A percentile compares a stretch with the other conserved stretches of the same genome.
Conservation (phyloP, 1,140 invertebrate species). For the Plutomurus gul region DNA sequence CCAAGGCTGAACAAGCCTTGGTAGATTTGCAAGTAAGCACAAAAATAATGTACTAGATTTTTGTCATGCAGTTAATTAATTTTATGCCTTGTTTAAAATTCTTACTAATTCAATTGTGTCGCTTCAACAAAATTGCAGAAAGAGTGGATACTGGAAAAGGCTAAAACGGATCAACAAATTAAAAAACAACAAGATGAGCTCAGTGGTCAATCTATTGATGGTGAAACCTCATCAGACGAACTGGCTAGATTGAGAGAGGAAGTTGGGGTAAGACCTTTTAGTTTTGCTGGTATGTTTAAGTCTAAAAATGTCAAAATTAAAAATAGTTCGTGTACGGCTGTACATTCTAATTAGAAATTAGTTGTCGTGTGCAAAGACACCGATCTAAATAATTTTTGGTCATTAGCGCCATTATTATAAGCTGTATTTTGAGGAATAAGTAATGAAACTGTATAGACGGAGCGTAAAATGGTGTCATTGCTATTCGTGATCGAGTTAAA, state of each 20-base stretch:
- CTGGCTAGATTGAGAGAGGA: conserved; percentile 61
- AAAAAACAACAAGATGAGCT: conserved; percentile 67
- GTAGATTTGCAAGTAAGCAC: conserved; percentile 83
- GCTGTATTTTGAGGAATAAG: too few species aligned
- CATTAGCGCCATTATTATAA: too few species aligned
- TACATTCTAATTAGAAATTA: too few species aligned
- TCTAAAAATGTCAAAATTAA: neutral
- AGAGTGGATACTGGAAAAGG: conserved; percentile 65
- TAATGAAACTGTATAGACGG: too few species aligned
- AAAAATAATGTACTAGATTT: neutral
- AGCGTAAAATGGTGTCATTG: too few species aligned
- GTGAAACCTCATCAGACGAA: conserved; percentile 69
- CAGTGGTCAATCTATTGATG: conserved; percentile 69
- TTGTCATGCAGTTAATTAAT: neutral
- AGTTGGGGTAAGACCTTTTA: conserved; percentile 73
- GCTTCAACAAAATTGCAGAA: too few species aligned
- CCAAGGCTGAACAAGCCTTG: conserved; percentile 83
- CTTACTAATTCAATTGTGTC: too few species aligned
- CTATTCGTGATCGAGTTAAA: too few species aligned
- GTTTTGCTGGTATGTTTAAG: neutral
- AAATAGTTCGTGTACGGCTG: neutral
- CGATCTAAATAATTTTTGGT: too few species aligned
- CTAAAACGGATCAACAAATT: conserved; percentile 72
- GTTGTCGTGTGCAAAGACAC: too few species aligned
- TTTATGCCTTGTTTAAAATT: neutral